Conservation (phyloP, 2,797 vertebrate genomes). For the Phyllotis vaccarum region DNA sequence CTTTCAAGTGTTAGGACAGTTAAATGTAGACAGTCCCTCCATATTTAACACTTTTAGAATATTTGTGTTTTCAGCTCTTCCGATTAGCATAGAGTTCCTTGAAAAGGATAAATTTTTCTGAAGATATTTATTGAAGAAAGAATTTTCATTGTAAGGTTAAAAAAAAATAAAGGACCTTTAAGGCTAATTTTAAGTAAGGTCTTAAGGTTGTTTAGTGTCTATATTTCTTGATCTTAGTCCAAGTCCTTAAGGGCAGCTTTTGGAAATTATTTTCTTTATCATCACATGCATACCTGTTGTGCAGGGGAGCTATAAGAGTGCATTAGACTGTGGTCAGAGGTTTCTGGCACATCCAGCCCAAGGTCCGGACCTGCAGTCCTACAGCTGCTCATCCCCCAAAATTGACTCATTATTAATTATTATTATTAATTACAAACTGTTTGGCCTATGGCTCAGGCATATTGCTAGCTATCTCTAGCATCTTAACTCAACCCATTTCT, state of each 20-base stretch:
- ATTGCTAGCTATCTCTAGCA: too few species aligned
- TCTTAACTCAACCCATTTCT: too few species aligned
- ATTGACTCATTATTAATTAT: too few species aligned
- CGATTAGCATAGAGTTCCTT: constrained; percentile 11
- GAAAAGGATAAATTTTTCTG: constrained; percentile 13
- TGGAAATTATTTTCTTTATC: not conserved
- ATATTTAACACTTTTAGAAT: constrained; percentile 39
- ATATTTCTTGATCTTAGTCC: not conserved
- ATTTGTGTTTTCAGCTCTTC: not conserved
- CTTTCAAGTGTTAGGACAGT: constrained; percentile 26
- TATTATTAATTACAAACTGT: too few species aligned
- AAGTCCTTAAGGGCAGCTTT: not conserved
- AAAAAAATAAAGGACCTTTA: constrained; percentile 1
- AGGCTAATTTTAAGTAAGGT: not conserved
- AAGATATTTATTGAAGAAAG: constrained; percentile 26
- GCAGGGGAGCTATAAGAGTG: not conserved
- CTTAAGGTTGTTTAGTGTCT: not conserved
- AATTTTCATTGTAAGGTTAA: not conserved
- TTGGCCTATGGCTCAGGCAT: too few species aligned
- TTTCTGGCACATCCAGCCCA: too few species aligned
- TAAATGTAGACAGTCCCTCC: not conserved
- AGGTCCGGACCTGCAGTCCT: too few species aligned
- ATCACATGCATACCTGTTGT: not conserved
- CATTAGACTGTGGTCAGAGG: not conserved
- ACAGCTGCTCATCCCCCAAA: too few species aligned